Conservation (phyloP, 2,888 invertebrate species). For the Furcula furcula region DNA sequence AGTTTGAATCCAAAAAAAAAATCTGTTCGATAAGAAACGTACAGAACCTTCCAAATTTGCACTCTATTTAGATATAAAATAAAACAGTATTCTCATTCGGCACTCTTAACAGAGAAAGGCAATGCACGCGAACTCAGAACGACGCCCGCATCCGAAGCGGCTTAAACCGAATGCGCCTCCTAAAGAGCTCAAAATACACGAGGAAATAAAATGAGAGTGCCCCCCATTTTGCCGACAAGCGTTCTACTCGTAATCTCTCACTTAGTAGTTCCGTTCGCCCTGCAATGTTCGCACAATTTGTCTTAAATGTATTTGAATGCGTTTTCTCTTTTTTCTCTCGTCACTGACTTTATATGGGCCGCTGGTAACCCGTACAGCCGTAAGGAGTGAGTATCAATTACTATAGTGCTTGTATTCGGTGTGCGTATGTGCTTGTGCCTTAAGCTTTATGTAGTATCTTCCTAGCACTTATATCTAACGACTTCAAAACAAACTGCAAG, state of each 20-base stretch:
- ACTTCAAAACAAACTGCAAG: constrained; percentile 74
- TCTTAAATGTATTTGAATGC: constrained; percentile 83
- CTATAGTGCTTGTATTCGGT: constrained; percentile 80
- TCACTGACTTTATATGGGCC: constrained; percentile 87
- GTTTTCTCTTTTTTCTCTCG: constrained; percentile 83
- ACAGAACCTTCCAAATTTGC: constrained; percentile 36
- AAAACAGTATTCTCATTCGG: constrained; percentile 42
- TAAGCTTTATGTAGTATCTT: constrained; percentile 72
- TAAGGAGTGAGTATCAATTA: constrained; percentile 86
- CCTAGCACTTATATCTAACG: constrained; percentile 62
- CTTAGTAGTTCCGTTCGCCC: constrained; percentile 82
- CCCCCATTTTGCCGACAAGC: constrained; percentile 73
- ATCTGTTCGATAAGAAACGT: constrained; percentile 18
- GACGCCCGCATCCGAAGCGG: constrained; percentile 64
- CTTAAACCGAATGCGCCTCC: constrained; percentile 70
- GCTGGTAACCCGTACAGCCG: constrained; percentile 85
- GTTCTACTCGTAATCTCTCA: constrained; percentile 82
- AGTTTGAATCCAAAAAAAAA: constrained; percentile 20
- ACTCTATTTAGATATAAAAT: constrained; percentile 39
- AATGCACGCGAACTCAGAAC: constrained; percentile 61
- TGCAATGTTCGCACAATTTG: constrained; percentile 82
- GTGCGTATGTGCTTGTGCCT: constrained; percentile 81
- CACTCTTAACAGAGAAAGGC: constrained; percentile 65
- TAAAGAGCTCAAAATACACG: constrained; percentile 75
- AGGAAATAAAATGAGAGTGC: constrained; percentile 71